phyloP scores from a whole-genome alignment of 2,888 invertebrate species.

The Autographa gamma region DNA sequence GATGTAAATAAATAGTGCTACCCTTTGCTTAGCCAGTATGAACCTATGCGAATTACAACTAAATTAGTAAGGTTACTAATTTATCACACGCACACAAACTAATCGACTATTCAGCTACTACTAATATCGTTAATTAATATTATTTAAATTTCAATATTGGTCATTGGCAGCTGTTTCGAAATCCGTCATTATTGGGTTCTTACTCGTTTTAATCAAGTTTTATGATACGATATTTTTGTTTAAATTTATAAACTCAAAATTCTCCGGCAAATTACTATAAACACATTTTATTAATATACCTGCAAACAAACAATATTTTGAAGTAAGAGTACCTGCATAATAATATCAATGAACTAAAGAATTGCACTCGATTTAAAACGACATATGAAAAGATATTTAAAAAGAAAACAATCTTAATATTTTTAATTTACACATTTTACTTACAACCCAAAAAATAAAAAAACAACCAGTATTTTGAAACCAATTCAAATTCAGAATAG shows the following conservation, averaged over 20 bases:
- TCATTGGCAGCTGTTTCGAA: conserved; percentile 35
- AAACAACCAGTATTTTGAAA: no score
- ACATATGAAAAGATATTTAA: no score
- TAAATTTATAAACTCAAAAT: no score
- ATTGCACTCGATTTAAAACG: no score
- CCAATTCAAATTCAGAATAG: neutral
- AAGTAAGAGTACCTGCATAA: no score
- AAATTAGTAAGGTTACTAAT: conserved; percentile 52
- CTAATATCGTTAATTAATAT: conserved; percentile 48
- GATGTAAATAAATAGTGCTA: conserved; percentile 42
- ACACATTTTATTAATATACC: no score
- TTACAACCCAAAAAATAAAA: no score
- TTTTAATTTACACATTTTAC: no score
- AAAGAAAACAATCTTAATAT: no score
- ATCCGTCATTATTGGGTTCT: conserved; percentile 32
- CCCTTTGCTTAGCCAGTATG: conserved; percentile 53
- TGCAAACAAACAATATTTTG: no score
- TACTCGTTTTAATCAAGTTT: neutral
- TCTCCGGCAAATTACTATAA: no score
- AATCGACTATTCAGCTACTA: conserved; percentile 50
- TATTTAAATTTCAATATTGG: conserved; percentile 16
- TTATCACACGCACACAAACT: conserved; percentile 54
- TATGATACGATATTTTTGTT: neutral
- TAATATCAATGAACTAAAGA: no score
- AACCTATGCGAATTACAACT: conserved; percentile 44